Conservation (phyloP, 2,888 invertebrate genomes). For the Xestia ashworthii region DNA sequence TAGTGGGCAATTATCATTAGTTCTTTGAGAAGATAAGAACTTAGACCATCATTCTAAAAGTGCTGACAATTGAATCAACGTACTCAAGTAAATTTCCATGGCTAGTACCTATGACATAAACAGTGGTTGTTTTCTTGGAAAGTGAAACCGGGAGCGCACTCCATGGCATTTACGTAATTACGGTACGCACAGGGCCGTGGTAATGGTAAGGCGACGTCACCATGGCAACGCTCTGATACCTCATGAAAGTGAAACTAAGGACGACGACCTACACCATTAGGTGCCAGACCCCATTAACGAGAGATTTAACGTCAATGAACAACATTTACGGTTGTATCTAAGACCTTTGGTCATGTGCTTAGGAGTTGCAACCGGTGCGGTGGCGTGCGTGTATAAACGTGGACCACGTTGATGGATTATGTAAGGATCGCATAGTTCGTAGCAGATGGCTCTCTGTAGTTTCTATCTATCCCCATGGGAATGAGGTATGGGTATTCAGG, state of each 20-base stretch:
- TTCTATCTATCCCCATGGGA: background rate
- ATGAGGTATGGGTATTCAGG: background rate
- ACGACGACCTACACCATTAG: conserved; percentile 68
- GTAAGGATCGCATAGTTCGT: background rate
- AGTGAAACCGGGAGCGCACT: conserved; percentile 76
- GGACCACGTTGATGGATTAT: background rate
- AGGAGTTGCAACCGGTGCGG: background rate
- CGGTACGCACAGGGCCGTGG: conserved; percentile 74
- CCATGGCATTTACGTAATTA: conserved; percentile 80
- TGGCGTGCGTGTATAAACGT: background rate
- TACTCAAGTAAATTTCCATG: background rate
- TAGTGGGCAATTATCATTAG: background rate
- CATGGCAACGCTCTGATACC: conserved; percentile 83
- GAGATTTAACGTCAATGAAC: conserved; percentile 7
- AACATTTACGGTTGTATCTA: background rate
- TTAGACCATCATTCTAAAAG: background rate
- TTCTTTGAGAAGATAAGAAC: background rate
- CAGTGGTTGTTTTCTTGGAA: conserved; percentile 69
- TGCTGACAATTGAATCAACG: background rate
- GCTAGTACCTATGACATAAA: conserved; percentile 11
- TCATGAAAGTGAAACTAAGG: conserved; percentile 83
- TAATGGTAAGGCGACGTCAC: conserved; percentile 65
- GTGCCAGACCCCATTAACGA: conserved; percentile 14
- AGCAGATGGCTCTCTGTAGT: background rate
- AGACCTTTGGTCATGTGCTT: background rate